phyloP scores from a whole-genome alignment of 2,113 vertebrate genomes.

The Grantiella picta region DNA sequence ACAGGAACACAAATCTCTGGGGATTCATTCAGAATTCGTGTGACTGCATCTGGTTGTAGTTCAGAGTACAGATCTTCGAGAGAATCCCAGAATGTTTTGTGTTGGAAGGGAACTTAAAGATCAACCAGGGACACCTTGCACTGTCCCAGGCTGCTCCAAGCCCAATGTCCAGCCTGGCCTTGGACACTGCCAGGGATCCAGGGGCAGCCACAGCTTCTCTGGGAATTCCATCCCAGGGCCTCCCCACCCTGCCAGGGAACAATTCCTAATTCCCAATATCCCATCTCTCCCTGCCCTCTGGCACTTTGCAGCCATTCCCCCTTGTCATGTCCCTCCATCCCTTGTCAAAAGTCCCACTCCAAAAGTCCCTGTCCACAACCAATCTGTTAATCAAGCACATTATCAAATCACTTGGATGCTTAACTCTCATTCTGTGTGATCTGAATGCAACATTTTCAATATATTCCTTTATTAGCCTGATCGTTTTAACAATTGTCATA shows the following conservation, averaged over 20 bases:
- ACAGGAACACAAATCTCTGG: background rate
- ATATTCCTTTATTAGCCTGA: background rate
- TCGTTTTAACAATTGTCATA: background rate
- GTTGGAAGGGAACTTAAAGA: rapidly evolving
- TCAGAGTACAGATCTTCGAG: background rate
- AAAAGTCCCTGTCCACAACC: background rate
- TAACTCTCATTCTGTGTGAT: background rate
- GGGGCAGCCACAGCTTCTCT: background rate
- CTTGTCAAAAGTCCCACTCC: too few species aligned
- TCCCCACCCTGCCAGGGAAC: background rate
- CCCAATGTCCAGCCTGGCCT: background rate
- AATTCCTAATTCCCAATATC: background rate
- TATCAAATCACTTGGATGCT: background rate
- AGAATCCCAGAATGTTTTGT: background rate
- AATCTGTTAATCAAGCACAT: background rate
- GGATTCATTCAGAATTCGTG: background rate
- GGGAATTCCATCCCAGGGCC: background rate
- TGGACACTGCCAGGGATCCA: background rate
- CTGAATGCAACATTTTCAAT: background rate
- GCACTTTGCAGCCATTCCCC: background rate
- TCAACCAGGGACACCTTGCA: background rate
- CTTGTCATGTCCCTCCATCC: background rate
- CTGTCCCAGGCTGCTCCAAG: background rate
- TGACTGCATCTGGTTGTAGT: background rate
- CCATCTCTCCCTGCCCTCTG: rapidly evolving